Conservation (phyloP, 2,888 invertebrate genomes). For the Iselma pallidipennis region DNA sequence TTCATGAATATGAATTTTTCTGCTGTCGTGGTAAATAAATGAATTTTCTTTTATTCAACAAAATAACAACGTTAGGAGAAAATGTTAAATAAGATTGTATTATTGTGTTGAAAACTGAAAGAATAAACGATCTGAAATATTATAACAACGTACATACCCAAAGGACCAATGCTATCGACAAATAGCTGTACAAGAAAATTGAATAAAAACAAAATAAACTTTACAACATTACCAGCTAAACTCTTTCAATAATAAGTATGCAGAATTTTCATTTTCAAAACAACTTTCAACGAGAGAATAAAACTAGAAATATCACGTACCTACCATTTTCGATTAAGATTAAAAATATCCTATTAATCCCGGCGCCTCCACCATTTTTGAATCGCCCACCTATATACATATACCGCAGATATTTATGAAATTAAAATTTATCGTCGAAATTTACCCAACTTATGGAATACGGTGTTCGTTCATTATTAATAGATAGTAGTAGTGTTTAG, state of each 20-base stretch:
- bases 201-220: background rate
- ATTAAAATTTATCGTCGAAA: background rate
- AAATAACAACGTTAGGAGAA: background rate
- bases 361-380: background rate
- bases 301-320: too few relatives aligned
- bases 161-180: background rate
- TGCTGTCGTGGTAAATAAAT: constrained; percentile 19
- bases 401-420: background rate
- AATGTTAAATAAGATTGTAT: background rate
- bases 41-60: constrained; percentile 21
- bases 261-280: background rate
- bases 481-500: background rate
- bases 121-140: background rate
- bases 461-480: background rate
- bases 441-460: background rate
- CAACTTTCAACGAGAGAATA: too few relatives aligned
- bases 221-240: background rate
- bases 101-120: background rate
- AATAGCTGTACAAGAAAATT: background rate
- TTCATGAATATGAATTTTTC: constrained; percentile 26
- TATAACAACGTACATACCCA: background rate
- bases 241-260: background rate
- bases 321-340: too few relatives aligned
- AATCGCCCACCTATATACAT: background rate
- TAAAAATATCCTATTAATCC: too few relatives aligned